phyloP scores from a whole-genome alignment of 1,140 invertebrate genomes.

The Drosophila miranda region DNA sequence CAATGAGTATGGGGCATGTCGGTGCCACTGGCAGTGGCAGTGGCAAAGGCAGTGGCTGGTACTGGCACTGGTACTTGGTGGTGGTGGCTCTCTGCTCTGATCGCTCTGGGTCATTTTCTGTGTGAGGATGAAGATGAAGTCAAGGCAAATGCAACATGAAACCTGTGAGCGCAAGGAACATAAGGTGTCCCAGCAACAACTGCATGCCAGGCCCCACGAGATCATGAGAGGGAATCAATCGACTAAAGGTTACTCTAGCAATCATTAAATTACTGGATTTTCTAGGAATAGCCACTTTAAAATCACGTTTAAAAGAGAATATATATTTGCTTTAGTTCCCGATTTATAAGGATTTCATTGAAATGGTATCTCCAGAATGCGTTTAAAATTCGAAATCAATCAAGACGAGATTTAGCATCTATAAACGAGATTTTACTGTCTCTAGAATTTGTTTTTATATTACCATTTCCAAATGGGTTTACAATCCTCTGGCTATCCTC shows the following conservation, averaged over 20 bases:
- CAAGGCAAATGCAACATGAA: conserved; percentile 79
- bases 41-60: conserved; percentile 17
- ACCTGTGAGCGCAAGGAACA: conserved; percentile 65
- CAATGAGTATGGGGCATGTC: conserved; percentile 22
- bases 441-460: too few relatives aligned
- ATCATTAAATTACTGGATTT: too few relatives aligned
- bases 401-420: too few relatives aligned
- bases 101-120: conserved; percentile 78
- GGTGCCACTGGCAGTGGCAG: neutral
- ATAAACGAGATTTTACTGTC: too few relatives aligned
- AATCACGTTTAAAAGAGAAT: too few relatives aligned
- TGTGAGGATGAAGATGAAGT: conserved; percentile 44
- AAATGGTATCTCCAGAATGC: too few relatives aligned
- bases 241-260: conserved; percentile 20
- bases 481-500: too few relatives aligned
- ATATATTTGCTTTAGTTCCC: too few relatives aligned
- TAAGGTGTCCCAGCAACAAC: conserved; percentile 40
- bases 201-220: neutral
- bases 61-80: conserved; percentile 28
- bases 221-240: neutral
- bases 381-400: too few relatives aligned
- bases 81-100: conserved; percentile 11
- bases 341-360: too few relatives aligned
- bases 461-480: too few relatives aligned
- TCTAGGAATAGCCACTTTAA: neutral